Percentiles rank a stretch among this genome's conserved stretches.
Evolutionary conservation across 2,888 invertebrate species (phyloP).

Genomic region (Siphlonurus alternatus): DNA sequence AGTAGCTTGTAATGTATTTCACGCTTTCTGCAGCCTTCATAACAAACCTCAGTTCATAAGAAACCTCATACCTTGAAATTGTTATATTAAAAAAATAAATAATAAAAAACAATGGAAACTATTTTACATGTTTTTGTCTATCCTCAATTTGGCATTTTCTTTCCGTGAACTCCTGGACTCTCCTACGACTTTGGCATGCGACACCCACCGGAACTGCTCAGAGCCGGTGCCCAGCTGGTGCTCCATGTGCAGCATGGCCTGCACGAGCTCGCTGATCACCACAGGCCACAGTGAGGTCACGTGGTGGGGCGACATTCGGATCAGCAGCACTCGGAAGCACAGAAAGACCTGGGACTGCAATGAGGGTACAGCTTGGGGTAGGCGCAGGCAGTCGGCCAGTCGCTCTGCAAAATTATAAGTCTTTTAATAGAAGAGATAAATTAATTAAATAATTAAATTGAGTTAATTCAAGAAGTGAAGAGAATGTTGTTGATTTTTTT

Average conservation of each 20-base stretch:
- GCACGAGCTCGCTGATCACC: slow-evolving; percentile 79
- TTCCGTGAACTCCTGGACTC: too few species aligned
- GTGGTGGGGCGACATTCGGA: slow-evolving; percentile 69
- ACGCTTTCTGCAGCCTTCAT: too few species aligned
- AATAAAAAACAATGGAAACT: too few species aligned
- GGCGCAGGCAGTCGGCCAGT: slow-evolving; percentile 62
- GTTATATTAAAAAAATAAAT: too few species aligned
- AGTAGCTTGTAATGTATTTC: too few species aligned
- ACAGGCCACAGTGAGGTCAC: slow-evolving; percentile 83
- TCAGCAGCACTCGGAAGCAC: slow-evolving; percentile 69
- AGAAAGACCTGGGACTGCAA: slow-evolving; percentile 76
- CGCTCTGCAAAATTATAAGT: slow-evolving; percentile 44
- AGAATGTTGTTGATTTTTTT: not conserved
- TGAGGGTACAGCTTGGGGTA: slow-evolving; percentile 50
- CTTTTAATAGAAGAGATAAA: slow-evolving; percentile 6
- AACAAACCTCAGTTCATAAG: too few species aligned
- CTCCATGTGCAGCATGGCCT: slow-evolving; percentile 72
- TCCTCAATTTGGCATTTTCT: too few species aligned
- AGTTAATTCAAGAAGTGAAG: not conserved
- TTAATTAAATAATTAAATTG: not conserved
- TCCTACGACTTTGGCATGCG: too few species aligned
- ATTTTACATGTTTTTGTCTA: too few species aligned
- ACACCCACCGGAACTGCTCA: slow-evolving; percentile 57
- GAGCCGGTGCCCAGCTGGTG: slow-evolving; percentile 60
- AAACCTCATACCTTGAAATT: too few species aligned